These are phyloP conservation scores for Panorpa germanica DNA, from an alignment of 2,888 invertebrate species.

Conservation along the genomic window DNA sequence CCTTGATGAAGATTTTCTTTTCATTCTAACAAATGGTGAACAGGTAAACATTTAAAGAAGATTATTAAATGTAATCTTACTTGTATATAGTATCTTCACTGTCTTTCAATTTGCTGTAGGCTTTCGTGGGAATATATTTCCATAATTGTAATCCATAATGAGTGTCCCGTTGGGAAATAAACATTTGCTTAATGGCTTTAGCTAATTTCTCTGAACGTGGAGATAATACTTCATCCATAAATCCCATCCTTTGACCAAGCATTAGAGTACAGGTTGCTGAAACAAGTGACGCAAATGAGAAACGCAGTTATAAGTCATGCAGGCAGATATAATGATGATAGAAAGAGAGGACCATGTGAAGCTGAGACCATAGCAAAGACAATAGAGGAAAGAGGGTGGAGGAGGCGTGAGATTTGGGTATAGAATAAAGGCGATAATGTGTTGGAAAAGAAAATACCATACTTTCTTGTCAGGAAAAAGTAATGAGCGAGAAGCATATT, in stretches of 20 bases:
- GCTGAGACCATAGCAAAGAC: not conserved
- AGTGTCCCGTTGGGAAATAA: constrained; percentile 60
- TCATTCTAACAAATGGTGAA: too few relatives aligned
- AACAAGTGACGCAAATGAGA: constrained; percentile 12
- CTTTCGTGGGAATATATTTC: constrained; percentile 56
- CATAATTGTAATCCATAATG: constrained; percentile 67
- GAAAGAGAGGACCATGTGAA: not conserved
- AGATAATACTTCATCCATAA: constrained; percentile 35
- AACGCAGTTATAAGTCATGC: not conserved
- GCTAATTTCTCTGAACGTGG: constrained; percentile 39
- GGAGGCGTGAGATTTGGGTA: too few relatives aligned
- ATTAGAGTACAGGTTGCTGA: constrained; percentile 59
- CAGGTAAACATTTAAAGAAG: not conserved
- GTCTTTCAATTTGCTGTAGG: constrained; percentile 47
- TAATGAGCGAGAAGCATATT: too few relatives aligned
- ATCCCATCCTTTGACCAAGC: constrained; percentile 61
- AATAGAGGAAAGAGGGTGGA: too few relatives aligned
- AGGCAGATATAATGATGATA: constrained; percentile 3
- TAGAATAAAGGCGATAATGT: too few relatives aligned
- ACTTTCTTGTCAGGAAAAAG: too few relatives aligned
- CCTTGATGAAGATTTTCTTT: too few relatives aligned
- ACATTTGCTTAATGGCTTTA: constrained; percentile 57
- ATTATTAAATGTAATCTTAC: constrained; percentile 27
- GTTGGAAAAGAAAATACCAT: too few relatives aligned
- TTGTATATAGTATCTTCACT: constrained; percentile 68